Base-by-base conservation (phyloP, 2,797 vertebrate genomes). In the Tarsius wallacei region DNA sequence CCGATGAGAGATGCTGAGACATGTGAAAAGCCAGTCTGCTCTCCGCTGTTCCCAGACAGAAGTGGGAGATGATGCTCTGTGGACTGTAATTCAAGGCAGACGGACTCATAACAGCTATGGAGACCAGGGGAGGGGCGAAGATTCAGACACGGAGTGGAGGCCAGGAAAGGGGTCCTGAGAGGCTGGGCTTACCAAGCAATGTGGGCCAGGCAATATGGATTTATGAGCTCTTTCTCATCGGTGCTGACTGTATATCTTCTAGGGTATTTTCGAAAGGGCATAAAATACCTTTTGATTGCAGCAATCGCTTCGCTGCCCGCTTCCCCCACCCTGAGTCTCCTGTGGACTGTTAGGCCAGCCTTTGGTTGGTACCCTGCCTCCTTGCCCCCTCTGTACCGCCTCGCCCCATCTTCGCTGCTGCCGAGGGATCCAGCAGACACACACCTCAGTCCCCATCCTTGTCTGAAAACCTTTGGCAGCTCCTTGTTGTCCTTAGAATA, bases 231-330 rank as follows among this genome's bases (percentile, higher is more conserved):
- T 33, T 68, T 63, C 63, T 89, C 47, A 26, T 51, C 0, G 0
- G 17, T 42, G 71, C 57, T 15, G 36, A 59, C 68, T 5, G 7
- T 59, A 3, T 47, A 7, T 28, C 55, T 84, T 61, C 76, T 16
- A 49, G 80, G 86, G 61, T 63, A 13, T 71, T 85, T 94, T n/a
- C 49, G 26, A 55, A 15, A 5, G 33, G 53, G 17, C 19, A 31
- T 12, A 33, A 70, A 55, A 42, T 33, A 15, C 28, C 55, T 51
- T 66, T 59, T 12, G 55, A 28, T 11, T 17, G 51, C 24, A 26
- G 49, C 0, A 0, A 15, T 57, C 12, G 0, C 70, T 51, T 19
- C 33, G 2, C 49, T 36, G 31, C 2, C 49, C n/a, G 31, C 2
- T 17, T 13, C 33, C 12, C 57, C 12, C 6, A 0, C 22, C 2